Base-by-base conservation (phyloP, 2,888 invertebrate species). In the Cerceris ruficornis region DNA sequence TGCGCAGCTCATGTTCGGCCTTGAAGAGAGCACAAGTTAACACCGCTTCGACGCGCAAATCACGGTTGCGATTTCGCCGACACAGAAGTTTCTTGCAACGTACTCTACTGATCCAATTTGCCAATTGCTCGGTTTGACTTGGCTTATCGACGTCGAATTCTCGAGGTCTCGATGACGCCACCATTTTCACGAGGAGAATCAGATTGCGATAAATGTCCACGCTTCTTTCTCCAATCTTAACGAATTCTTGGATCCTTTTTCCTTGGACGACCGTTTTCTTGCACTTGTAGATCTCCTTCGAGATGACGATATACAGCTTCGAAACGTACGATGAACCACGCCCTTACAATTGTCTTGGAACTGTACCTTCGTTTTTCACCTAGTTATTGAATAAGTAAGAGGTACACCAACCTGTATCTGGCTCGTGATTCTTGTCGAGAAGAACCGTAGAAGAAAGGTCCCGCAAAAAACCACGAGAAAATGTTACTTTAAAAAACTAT, bases 21-120 rank as follows among this genome's bases (percentile, higher is more conserved):
- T 94, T 94, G 79, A 89, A 90, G 69, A 95, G 91, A 55, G 95
- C 94, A 88, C 93, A 93, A 83, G 94, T 93, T 89, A 95, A 93
- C 87, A 95, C 94, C 85, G 95, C 95, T 91, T 95, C 94, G 85
- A 95, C 93, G 85, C 95, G 93, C 81, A 95, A 92, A 91, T 95
- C 94, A 87, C 94, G 94, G 85, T 93, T 94, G 88, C 93, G 94
- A 92, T 93, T 94, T 88, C 93, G 93, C 91, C 94, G 94, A 86
- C 94, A 94, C 87, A 92, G 93, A 81, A 92, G 88, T 89, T 95
- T 95, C 93, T 95, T 95, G 90, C 92, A 93, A 92, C 94, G 94
- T 86, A 95, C 94, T 93, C 94, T 93, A 75, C 93, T 93, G 89
- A 95, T 95, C 95, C 95, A 95, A 86, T 94, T 88, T n/a, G 86